Evolutionary conservation across 2,113 vertebrate species (phyloP).

Genomic region (Ptyas mucosa): DNA sequence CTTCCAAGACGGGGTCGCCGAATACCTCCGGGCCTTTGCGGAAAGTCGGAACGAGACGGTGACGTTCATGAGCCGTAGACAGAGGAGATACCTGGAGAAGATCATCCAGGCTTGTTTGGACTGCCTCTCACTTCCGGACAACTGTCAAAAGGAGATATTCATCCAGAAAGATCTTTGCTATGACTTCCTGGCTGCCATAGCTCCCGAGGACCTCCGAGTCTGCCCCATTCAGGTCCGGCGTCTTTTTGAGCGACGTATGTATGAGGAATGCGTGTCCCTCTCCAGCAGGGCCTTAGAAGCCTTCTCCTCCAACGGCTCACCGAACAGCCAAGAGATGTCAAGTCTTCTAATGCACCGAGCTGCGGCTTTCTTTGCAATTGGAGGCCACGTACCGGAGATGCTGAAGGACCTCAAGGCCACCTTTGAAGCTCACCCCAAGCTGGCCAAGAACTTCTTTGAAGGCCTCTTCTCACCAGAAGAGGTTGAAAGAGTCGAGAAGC

Average conservation of each 20-base stretch:
- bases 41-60: constrained; percentile 56
- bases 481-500: constrained; percentile 36
- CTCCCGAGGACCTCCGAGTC: constrained; percentile 57
- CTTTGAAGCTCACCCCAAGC: constrained; percentile 71
- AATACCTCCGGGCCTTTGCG: constrained; percentile 79
- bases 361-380: constrained; percentile 75
- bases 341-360: constrained; percentile 75
- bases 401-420: constrained; percentile 78
- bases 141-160: constrained; percentile 1
- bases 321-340: neutral
- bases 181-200: constrained; percentile 74
- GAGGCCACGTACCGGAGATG: constrained; percentile 62
- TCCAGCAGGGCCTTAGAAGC: constrained; percentile 69
- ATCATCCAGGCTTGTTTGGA: constrained; percentile 69
- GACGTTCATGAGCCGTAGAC: constrained; percentile 70
- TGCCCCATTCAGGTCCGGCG: constrained; percentile 64
- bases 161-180: constrained; percentile 52
- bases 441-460: constrained; percentile 71
- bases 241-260: constrained; percentile 68
- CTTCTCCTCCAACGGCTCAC: neutral
- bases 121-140: constrained; percentile 43
- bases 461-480: constrained; percentile 70
- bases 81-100: constrained; percentile 73
- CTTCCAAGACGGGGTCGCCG: constrained; percentile 55
- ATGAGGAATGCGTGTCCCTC: constrained; percentile 71